Conservation (phyloP, 2,888 invertebrate species). For the Clitarchus hookeri region DNA sequence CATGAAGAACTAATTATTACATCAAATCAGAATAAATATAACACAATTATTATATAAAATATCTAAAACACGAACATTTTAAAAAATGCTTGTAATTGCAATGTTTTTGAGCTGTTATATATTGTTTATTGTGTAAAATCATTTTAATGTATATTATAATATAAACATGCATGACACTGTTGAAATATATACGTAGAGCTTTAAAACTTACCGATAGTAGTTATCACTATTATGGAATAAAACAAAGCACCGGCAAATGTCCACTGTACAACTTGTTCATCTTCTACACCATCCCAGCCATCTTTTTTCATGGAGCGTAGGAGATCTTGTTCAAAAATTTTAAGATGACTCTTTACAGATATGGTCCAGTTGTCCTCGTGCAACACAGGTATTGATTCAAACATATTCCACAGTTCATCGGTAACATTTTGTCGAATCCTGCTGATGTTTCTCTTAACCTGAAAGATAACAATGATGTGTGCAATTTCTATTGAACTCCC, state of each 20-base stretch:
- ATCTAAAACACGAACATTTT: too few relatives aligned
- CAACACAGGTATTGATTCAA: slow-evolving; percentile 65
- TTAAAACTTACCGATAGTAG: slow-evolving; percentile 82
- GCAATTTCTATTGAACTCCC: too few relatives aligned
- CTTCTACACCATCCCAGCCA: slow-evolving; percentile 87
- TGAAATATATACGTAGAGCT: too few relatives aligned
- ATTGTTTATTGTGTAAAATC: too few relatives aligned
- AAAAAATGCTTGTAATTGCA: too few relatives aligned
- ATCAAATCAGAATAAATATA: too few relatives aligned
- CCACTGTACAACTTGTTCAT: slow-evolving; percentile 71
- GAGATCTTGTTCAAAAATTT: slow-evolving; percentile 70
- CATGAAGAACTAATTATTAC: too few relatives aligned
- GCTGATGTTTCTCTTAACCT: slow-evolving; percentile 79
- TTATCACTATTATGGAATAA: slow-evolving; percentile 95
- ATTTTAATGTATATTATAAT: too few relatives aligned
- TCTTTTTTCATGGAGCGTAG: slow-evolving; percentile 82
- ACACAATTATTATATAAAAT: too few relatives aligned
- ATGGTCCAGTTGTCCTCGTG: slow-evolving; percentile 80
- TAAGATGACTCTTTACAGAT: slow-evolving; percentile 63
- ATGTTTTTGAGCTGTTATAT: too few relatives aligned
- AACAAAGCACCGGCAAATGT: slow-evolving; percentile 87
- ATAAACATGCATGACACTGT: too few relatives aligned
- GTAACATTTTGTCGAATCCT: slow-evolving; percentile 75
- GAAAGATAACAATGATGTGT: slow-evolving; percentile 34
- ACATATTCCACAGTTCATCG: slow-evolving; percentile 77